A percentile compares a stretch with the other conserved stretches of the same genome.
These are phyloP conservation scores for Sogatella furcifera DNA, from an alignment of 1,140 invertebrate species.

Conservation along the genomic window DNA sequence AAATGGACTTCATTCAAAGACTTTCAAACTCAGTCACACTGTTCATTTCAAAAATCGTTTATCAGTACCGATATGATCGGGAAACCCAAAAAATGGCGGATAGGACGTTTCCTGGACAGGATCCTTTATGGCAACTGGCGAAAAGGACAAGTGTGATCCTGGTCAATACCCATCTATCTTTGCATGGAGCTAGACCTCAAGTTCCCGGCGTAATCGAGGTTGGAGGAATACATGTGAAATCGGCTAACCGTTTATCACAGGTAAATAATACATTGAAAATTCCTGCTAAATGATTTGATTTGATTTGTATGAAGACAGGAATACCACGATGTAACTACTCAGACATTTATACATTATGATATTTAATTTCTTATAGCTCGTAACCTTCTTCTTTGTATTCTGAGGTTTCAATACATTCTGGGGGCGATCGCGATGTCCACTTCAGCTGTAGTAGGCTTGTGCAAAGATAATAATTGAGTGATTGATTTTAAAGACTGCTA, in stretches of 20 bases:
- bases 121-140: constrained; percentile 27
- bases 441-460: too few species aligned
- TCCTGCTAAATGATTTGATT: too few species aligned
- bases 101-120: constrained; percentile 39
- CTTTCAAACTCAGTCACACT: neutral
- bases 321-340: too few species aligned
- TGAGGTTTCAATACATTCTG: too few species aligned
- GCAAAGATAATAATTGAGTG: too few species aligned
- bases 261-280: constrained; percentile 27
- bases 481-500: too few species aligned
- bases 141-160: constrained; percentile 39
- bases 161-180: constrained; percentile 41
- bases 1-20: constrained; percentile 3
- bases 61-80: constrained; percentile 1
- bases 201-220: constrained; percentile 42
- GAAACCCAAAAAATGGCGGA: constrained; percentile 17
- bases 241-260: constrained; percentile 40
- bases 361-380: too few species aligned
- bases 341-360: too few species aligned
- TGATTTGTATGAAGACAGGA: too few species aligned
- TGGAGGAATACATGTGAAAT: constrained; percentile 44
- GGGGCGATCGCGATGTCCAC: too few species aligned
- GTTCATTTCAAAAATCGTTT: neutral
- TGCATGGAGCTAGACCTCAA: constrained; percentile 36
- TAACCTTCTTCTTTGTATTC: too few species aligned